Evolutionary conservation across 23 tunicate species (phyloP), one percentile per base, ranked within the genome.

Genomic region (Phallusia fumigata): DNA sequence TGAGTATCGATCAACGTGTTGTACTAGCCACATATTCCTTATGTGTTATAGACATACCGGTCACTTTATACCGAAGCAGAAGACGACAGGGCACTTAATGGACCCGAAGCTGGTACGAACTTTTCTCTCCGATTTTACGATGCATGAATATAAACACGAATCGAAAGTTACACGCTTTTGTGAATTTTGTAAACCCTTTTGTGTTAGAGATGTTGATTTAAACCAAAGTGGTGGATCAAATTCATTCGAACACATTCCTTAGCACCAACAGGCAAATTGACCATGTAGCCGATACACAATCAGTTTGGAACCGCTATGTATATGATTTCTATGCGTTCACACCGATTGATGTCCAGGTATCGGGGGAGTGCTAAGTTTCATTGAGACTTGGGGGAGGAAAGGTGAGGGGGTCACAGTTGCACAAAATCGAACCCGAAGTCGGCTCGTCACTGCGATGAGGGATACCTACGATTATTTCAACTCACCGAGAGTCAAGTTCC

Each of bases 391-490:
- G 36, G 36, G 77, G 11, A 32, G n/a, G 13, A 74, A 74, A 32
- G 77, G 40, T 18, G 40, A 74, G 22, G 77, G 34, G 40, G 35
- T 31, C 1, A 8, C 40, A 32, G n/a, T 30, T 5, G 31, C 31
- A 3, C 34, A 74, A 32, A 74, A 5, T 15, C 3, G 32, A 65
- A 65, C 3, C 30, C 36, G 77, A 74, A 74, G 30, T 33, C 36
- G 77, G 3, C 40, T 74, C 40, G 77, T 74, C 22, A 74, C 10
- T 19, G 36, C 36, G 73, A 32, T 74, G 24, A 47, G 75, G 44
- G 86, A 83, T 74, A 45, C 73, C 36, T 83, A 33, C 73, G 86
- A 83, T 33, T 83, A 45, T 65, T 74, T 83, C 69, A 83, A 83
- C 75, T 83, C 86, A 32, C 86, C 86, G 13, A 35, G 53, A n/a